A percentile compares a stretch with the other conserved stretches of the same genome.
phyloP scores from a whole-genome alignment of 2,888 invertebrate genomes.

The Horisme vitalbata region DNA sequence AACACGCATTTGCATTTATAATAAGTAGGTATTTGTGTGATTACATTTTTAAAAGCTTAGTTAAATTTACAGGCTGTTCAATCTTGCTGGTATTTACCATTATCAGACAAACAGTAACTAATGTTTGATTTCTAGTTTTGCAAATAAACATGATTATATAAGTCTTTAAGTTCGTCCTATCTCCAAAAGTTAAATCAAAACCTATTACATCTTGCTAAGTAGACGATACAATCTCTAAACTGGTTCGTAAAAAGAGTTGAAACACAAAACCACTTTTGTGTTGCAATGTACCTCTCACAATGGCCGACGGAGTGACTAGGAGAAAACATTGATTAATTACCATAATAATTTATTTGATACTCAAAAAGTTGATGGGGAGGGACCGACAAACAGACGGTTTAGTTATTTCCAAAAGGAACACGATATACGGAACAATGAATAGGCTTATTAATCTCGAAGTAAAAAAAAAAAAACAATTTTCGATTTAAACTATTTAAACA shows the following conservation, averaged over 20 bases:
- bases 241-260: slow-evolving; percentile 45
- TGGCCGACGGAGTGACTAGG: slow-evolving; percentile 75
- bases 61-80: too few relatives aligned
- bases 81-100: too few relatives aligned
- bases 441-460: slow-evolving; percentile 1
- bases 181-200: slow-evolving; percentile 35
- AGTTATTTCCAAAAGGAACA: slow-evolving; percentile 8
- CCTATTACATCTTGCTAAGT: slow-evolving; percentile 33
- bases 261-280: slow-evolving; percentile 70
- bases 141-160: slow-evolving; percentile 8
- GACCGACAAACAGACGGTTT: slow-evolving; percentile 57
- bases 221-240: slow-evolving; percentile 45
- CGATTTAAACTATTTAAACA: too few relatives aligned
- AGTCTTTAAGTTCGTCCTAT: too few relatives aligned
- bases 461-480: too few relatives aligned
- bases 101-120: too few relatives aligned
- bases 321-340: slow-evolving; percentile 83
- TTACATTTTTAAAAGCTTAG: too few relatives aligned
- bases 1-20: too few relatives aligned
- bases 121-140: too few relatives aligned
- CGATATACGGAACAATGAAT: slow-evolving; percentile 1
- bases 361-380: slow-evolving; percentile 77
- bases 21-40: too few relatives aligned
- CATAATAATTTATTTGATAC: slow-evolving; percentile 83
- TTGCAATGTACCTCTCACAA: slow-evolving; percentile 73